phyloP scores from a whole-genome alignment of 2,888 invertebrate genomes.

The Sialis lutaria region DNA sequence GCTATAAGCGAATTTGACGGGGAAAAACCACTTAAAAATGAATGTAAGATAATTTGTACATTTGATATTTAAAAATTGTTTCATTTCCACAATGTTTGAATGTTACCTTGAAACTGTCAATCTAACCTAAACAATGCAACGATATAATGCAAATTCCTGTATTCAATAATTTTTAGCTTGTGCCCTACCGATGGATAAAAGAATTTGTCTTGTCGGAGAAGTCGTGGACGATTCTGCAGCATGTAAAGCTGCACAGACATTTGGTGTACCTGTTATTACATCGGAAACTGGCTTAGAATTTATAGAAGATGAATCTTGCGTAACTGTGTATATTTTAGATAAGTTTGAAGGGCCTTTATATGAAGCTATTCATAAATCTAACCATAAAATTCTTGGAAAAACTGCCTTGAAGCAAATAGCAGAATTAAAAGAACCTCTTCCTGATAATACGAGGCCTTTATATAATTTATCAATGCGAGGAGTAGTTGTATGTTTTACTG shows the following conservation, averaged over 20 bases:
- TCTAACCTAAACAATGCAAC: not conserved
- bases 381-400: slow-evolving; percentile 57
- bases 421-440: slow-evolving; percentile 49
- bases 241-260: slow-evolving; percentile 38
- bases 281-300: slow-evolving; percentile 44
- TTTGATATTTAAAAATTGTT: not conserved
- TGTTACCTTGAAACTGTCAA: not conserved
- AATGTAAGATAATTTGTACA: slow-evolving; percentile 17
- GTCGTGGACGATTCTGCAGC: slow-evolving; percentile 33
- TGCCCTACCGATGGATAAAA: slow-evolving; percentile 28
- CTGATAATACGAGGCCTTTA: slow-evolving; percentile 61
- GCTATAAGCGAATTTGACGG: slow-evolving; percentile 24
- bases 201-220: slow-evolving; percentile 46
- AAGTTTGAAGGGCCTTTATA: slow-evolving; percentile 57
- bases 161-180: slow-evolving; percentile 15
- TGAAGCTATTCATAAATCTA: slow-evolving; percentile 43
- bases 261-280: slow-evolving; percentile 41
- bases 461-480: slow-evolving; percentile 80
- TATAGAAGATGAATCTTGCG: slow-evolving; percentile 35
- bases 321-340: slow-evolving; percentile 54
- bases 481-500: slow-evolving; percentile 80
- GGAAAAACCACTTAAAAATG: slow-evolving; percentile 20
- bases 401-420: slow-evolving; percentile 63
- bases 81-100: not conserved
- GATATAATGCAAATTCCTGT: not conserved